Evolutionary conservation across 1,140 invertebrate species (phyloP).

Genomic region (Zaprionus africanus): DNA sequence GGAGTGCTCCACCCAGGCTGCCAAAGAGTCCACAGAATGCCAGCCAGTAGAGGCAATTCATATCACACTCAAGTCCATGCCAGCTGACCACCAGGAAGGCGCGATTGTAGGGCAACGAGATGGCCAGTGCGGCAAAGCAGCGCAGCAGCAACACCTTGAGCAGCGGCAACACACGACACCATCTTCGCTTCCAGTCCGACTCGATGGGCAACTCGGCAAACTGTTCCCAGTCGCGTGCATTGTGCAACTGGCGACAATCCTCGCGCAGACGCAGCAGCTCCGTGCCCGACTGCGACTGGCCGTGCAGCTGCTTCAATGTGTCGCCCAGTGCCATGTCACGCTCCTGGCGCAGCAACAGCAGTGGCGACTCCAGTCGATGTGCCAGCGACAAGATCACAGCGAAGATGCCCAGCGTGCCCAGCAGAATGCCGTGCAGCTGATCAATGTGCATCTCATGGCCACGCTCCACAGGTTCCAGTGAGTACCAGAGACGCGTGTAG

Average conservation of each 20-base stretch:
- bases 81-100: slow-evolving; percentile 72
- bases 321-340: slow-evolving; percentile 66
- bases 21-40: slow-evolving; percentile 66
- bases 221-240: slow-evolving; percentile 62
- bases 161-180: slow-evolving; percentile 53
- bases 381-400: slow-evolving; percentile 63
- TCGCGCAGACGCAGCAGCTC: slow-evolving; percentile 66
- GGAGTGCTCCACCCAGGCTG: slow-evolving; percentile 59
- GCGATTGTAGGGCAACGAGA: slow-evolving; percentile 73
- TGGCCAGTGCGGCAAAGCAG: slow-evolving; percentile 61
- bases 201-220: slow-evolving; percentile 43
- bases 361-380: slow-evolving; percentile 66
- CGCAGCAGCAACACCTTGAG: slow-evolving; percentile 70
- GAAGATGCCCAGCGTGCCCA: slow-evolving; percentile 57
- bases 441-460: slow-evolving; percentile 64
- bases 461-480: slow-evolving; percentile 59
- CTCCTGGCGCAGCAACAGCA: slow-evolving; percentile 68
- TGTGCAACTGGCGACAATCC: slow-evolving; percentile 70
- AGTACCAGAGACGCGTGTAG: slow-evolving; percentile 72
- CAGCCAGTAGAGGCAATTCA: slow-evolving; percentile 75
- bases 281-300: slow-evolving; percentile 53
- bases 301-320: slow-evolving; percentile 61
- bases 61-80: slow-evolving; percentile 73
- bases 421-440: slow-evolving; percentile 68
- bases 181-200: slow-evolving; percentile 15